Evolutionary conservation across 2,113 vertebrate genomes (phyloP).

Genomic region (Cranoglanis bouderius): DNA sequence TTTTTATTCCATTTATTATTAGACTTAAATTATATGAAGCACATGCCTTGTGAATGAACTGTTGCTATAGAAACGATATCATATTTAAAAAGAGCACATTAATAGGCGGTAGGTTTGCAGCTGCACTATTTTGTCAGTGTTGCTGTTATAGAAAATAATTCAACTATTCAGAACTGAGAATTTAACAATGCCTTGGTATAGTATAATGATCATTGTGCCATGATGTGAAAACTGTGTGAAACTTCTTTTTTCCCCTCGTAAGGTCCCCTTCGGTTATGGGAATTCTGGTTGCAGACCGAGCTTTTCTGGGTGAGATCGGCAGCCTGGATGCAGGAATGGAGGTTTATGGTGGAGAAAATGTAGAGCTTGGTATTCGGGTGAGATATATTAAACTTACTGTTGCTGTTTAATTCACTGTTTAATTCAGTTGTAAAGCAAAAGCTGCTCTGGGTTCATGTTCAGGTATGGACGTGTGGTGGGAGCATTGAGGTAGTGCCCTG

Average conservation of each 20-base stretch:
- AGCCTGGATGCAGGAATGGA: slow-evolving; percentile 92
- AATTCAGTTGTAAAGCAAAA: no score
- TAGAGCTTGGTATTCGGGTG: slow-evolving; percentile 91
- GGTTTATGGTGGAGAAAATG: slow-evolving; percentile 93
- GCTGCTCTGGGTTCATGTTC: slow-evolving; percentile 7
- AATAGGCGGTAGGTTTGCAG: neutral
- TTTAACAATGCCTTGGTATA: neutral
- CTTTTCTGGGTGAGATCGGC: slow-evolving; percentile 92
- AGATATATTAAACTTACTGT: slow-evolving; percentile 52
- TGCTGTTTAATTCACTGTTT: neutral
- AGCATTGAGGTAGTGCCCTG: slow-evolving; percentile 79
- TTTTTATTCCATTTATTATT: no score
- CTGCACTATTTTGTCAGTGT: neutral
- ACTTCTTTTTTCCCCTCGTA: neutral
- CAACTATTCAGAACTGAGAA: neutral
- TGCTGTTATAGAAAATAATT: neutral
- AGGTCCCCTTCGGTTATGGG: slow-evolving; percentile 93
- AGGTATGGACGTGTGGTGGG: slow-evolving; percentile 84
- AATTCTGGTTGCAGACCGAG: slow-evolving; percentile 87
- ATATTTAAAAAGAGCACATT: neutral
- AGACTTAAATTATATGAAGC: no score
- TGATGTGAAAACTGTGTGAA: neutral
- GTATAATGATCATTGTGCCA: neutral
- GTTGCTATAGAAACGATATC: neutral
- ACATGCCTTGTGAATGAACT: neutral